Evolutionary conservation across 2,888 invertebrate genomes (phyloP).

Genomic region (Frankliniella intonsa): DNA sequence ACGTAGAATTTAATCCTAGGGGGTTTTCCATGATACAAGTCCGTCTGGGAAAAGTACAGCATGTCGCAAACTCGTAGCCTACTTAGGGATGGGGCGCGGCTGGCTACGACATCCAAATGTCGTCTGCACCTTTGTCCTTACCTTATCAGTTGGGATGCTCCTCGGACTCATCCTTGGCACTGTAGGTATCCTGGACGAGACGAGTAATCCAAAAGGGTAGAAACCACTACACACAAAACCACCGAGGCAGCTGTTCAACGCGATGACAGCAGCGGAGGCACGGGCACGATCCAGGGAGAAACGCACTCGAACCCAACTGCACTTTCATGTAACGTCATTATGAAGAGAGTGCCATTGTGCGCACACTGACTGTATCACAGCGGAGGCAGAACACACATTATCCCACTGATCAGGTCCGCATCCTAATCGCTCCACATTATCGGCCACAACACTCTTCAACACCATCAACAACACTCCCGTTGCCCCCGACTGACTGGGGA

Average conservation of each 20-base stretch:
- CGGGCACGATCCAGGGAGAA: not conserved
- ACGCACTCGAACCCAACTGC: not conserved
- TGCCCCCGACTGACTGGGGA: not conserved
- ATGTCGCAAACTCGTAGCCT: not conserved
- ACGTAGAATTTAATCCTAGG: no score
- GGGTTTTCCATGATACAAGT: no score
- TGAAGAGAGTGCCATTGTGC: conserved; percentile 4
- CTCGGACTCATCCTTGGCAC: conserved; percentile 24
- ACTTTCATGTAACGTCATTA: conserved; percentile 14
- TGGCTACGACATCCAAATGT: not conserved
- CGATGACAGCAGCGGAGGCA: not conserved
- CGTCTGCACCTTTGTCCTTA: conserved; percentile 14
- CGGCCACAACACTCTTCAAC: not conserved
- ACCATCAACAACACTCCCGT: conserved; percentile 13
- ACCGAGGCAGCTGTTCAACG: conserved; percentile 17
- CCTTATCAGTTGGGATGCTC: conserved; percentile 13
- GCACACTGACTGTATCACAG: not conserved
- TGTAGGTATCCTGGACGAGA: conserved; percentile 15
- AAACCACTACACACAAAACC: not conserved
- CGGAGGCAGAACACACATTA: not conserved
- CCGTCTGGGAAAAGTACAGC: not conserved
- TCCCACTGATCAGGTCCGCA: not conserved
- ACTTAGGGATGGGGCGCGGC: conserved; percentile 21
- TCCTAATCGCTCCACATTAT: not conserved
- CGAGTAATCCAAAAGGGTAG: conserved; percentile 23